phyloP scores from a whole-genome alignment of 2,113 vertebrate species.

The Ondatra zibethicus region DNA sequence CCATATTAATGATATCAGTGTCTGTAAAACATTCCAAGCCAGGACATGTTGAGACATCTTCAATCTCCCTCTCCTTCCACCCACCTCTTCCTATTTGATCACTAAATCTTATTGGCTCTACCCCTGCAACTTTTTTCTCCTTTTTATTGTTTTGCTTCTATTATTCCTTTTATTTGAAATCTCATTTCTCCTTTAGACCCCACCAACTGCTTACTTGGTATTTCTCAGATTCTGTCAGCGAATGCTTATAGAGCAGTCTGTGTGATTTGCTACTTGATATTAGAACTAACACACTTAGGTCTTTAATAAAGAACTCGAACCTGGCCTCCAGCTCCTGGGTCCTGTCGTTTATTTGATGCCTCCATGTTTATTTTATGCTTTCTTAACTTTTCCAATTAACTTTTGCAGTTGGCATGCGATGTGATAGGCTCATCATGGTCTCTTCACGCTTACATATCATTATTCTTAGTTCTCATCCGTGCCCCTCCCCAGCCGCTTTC shows the following conservation, averaged over 20 bases:
- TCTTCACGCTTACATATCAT: background rate
- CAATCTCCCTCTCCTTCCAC: background rate
- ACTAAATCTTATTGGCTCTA: background rate
- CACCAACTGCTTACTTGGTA: conserved; percentile 10
- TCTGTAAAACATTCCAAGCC: background rate
- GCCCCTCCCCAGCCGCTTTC: background rate
- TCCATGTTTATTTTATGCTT: background rate
- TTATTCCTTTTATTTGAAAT: background rate
- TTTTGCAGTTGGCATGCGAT: background rate
- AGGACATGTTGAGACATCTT: background rate
- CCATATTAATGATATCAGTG: background rate
- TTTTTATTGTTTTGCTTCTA: background rate
- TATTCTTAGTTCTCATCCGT: too few relatives aligned
- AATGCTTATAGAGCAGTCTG: conserved; percentile 14
- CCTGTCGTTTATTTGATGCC: background rate
- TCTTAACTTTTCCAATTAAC: background rate
- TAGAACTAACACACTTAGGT: conserved; percentile 12
- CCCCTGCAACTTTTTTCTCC: background rate
- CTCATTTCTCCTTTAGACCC: background rate
- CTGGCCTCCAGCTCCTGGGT: background rate
- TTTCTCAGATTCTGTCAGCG: conserved; percentile 10
- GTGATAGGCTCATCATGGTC: background rate
- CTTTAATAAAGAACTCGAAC: background rate
- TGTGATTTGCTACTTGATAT: background rate
- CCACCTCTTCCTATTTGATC: background rate